Percentiles rank a stretch among this genome's conserved stretches.
These are phyloP conservation scores for Hephaestus fuliginosus DNA, from an alignment of 2,797 vertebrate species.

Conservation along the genomic window DNA sequence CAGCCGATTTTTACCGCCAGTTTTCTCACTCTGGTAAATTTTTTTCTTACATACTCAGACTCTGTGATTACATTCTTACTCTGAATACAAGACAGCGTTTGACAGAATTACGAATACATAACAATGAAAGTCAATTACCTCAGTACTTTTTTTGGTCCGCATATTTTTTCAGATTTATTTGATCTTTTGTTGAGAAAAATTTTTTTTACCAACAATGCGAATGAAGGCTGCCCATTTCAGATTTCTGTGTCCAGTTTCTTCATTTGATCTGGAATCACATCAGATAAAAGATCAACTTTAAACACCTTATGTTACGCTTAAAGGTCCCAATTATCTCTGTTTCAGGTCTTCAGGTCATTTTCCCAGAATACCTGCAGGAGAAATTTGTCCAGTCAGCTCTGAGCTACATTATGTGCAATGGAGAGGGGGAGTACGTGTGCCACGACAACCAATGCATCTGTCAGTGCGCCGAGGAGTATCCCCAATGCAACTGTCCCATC, in stretches of 20 bases:
- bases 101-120: neutral
- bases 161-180: conserved; percentile 7
- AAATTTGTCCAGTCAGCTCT: conserved; percentile 99
- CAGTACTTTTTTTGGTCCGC: neutral
- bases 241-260: conserved; percentile 2
- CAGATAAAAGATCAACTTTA: neutral
- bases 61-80: neutral
- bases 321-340: conserved; percentile 37
- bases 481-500: conserved; percentile 98
- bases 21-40: conserved; percentile 7
- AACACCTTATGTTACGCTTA: neutral
- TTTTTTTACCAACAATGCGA: neutral
- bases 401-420: conserved; percentile 99
- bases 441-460: conserved; percentile 95
- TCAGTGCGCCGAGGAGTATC: conserved; percentile 95
- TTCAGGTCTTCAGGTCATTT: conserved; percentile 98
- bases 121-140: neutral
- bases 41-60: neutral
- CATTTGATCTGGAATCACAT: neutral
- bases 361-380: conserved; percentile 98
- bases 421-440: conserved; percentile 97
- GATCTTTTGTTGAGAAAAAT: neutral
- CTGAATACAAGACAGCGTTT: neutral
- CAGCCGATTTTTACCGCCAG: conserved; percentile 27
- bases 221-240: neutral